Evolutionary conservation across 1,140 invertebrate species (phyloP), one percentile per base, ranked within the genome.

Genomic region (Macrosteles quadrilineatus): DNA sequence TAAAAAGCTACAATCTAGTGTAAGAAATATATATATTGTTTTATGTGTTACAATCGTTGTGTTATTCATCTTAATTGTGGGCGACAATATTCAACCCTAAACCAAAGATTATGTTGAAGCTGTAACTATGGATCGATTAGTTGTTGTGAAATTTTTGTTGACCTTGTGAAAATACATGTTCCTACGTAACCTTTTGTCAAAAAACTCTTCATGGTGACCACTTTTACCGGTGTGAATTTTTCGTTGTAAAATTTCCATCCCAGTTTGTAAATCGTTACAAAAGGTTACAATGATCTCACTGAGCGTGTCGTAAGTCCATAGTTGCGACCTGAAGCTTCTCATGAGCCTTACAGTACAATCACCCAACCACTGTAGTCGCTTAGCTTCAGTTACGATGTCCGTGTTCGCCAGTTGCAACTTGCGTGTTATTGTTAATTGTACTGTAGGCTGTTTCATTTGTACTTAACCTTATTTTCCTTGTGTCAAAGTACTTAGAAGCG

Each of bases 401-500:
- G 36, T 64, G 23, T 36, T 27, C 19, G 27, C 29, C 27, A 63
- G n/a, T 31, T 32, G 31, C 31, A 27, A 27, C 55, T 63, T 63
- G 59, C 32, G 59, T 63, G 59, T 63, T 63, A 25, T 19, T 23
- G 59, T 31, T 63, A n/a, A 19, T 45, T 66, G 63, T 66, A 43
- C 63, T 43, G 63, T 66, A 66, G 63, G 63, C 31, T 19, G 19
- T 23, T 43, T 66, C 21, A 45, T 66, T 66, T 66, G 63, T 66
- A 66, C 32, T 66, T 66, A 43, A n/a, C 14, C 31, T 45, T 30
- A 30, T 66, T 66, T 66, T 66, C 31, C 40, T 66, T 66, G 63
- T 66, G 63, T 66, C 32, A 66, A 66, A 66, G 32, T 66, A 66
- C 63, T 66, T 66, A 66, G 36, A 21, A 66, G 63, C 45, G 27